These are phyloP conservation scores for Climacteris rufus DNA, from an alignment of 2,113 vertebrate species.

Conservation along the genomic window DNA sequence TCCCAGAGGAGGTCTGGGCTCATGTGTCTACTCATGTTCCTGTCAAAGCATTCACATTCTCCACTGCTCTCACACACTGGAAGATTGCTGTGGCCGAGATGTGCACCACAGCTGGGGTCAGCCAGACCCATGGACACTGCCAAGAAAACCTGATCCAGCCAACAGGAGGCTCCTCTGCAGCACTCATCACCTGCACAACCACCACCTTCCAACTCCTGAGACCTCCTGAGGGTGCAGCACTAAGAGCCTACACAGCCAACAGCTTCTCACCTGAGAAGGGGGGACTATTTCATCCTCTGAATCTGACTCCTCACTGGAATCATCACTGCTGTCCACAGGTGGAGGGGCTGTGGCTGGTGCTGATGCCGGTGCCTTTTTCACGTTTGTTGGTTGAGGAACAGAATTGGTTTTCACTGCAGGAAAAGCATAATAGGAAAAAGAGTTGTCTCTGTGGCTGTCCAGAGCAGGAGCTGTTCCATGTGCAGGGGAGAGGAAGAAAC, in stretches of 20 bases:
- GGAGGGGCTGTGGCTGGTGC: neutral
- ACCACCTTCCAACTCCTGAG: neutral
- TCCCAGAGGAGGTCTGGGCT: neutral
- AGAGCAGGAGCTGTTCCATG: neutral
- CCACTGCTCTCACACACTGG: neutral
- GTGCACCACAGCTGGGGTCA: neutral
- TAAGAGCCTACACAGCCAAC: neutral
- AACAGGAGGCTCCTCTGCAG: neutral
- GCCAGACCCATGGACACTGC: accelerated
- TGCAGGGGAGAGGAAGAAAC: neutral
- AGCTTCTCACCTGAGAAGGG: conserved; percentile 13
- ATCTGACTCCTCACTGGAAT: conserved; percentile 38
- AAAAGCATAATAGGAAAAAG: neutral
- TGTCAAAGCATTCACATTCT: neutral
- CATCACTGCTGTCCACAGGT: conserved; percentile 1
- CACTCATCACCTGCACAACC: neutral
- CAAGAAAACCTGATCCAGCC: neutral
- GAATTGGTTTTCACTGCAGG: conserved; percentile 6
- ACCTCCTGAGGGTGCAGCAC: accelerated
- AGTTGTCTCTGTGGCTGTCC: neutral
- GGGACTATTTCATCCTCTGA: conserved; percentile 40
- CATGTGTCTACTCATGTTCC: neutral
- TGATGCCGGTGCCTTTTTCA: neutral
- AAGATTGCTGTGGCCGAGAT: neutral
- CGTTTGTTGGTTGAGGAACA: neutral